These are phyloP conservation scores for Rhynchotus rufescens DNA, from an alignment of 2,797 vertebrate species.

Conservation along the genomic window DNA sequence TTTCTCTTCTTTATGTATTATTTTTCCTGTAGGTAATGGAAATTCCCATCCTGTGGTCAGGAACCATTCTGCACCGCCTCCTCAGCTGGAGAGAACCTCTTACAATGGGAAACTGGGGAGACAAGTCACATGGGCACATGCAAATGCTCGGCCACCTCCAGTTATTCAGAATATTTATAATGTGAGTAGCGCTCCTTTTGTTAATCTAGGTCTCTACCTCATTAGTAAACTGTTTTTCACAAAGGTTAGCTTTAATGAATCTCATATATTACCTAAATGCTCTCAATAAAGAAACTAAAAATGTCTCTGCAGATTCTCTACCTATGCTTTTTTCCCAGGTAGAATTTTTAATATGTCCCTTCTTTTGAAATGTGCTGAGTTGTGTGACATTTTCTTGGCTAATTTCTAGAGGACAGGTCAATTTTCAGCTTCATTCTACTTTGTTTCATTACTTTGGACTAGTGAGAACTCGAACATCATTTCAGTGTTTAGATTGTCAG, in stretches of 20 bases:
- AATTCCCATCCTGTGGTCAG: background rate
- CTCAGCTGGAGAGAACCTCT: background rate
- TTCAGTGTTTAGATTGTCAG: background rate
- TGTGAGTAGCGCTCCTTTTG: conserved; percentile 8
- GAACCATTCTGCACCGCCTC: background rate
- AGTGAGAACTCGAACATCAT: background rate
- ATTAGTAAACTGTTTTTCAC: background rate
- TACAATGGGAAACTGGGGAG: background rate
- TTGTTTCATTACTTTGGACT: background rate
- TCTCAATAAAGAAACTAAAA: background rate
- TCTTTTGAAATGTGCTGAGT: background rate
- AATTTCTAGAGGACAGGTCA: background rate
- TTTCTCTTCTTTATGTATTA: background rate
- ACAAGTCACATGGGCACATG: background rate
- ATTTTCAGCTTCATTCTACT: background rate
- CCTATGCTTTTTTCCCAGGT: background rate
- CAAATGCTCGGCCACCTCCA: background rate
- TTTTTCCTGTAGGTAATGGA: conserved; percentile 14
- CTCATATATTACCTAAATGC: background rate
- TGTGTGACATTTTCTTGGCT: background rate
- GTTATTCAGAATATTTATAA: background rate
- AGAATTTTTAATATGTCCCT: background rate
- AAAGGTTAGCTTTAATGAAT: background rate
- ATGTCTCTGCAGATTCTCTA: background rate
- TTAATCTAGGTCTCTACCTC: background rate